Percentiles rank a stretch among this genome's conserved stretches.
phyloP scores from a whole-genome alignment of 2,797 vertebrate genomes.

The Chiropotes sagulatus region DNA sequence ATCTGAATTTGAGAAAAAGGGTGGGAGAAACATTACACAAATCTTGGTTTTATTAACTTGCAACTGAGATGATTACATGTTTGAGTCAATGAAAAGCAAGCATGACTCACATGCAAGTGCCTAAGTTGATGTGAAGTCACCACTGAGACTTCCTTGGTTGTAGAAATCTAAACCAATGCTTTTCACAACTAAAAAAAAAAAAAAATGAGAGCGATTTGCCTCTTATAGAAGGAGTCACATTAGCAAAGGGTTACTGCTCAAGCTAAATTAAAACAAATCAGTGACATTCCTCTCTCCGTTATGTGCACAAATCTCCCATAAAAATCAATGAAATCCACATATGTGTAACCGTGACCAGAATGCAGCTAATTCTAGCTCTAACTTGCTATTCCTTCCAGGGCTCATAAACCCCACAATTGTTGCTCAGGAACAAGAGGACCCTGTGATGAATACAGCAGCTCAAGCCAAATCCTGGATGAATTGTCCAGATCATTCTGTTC shows the following conservation, averaged over 20 bases:
- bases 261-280: constrained; percentile 77
- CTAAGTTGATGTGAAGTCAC: not conserved
- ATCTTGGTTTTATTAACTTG: not conserved
- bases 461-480: constrained; percentile 4
- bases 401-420: constrained; percentile 45
- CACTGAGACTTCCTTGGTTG: not conserved
- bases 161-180: constrained; percentile 15
- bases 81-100: not conserved
- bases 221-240: constrained; percentile 51
- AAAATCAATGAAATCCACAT: constrained; percentile 70
- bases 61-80: not conserved
- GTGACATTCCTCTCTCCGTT: constrained; percentile 64
- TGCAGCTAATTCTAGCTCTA: constrained; percentile 30
- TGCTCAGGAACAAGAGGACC: constrained; percentile 36
- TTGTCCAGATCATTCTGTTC: constrained; percentile 13
- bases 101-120: not conserved
- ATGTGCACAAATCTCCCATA: constrained; percentile 68
- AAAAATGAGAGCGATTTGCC: not conserved
- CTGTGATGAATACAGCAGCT: constrained; percentile 22
- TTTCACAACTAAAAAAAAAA: not conserved
- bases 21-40: not conserved
- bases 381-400: not conserved
- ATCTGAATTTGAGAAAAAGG: not conserved
- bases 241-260: constrained; percentile 68
- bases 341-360: constrained; percentile 41